phyloP scores from a whole-genome alignment of 2,113 vertebrate species.

The Shinisaurus crocodilurus region DNA sequence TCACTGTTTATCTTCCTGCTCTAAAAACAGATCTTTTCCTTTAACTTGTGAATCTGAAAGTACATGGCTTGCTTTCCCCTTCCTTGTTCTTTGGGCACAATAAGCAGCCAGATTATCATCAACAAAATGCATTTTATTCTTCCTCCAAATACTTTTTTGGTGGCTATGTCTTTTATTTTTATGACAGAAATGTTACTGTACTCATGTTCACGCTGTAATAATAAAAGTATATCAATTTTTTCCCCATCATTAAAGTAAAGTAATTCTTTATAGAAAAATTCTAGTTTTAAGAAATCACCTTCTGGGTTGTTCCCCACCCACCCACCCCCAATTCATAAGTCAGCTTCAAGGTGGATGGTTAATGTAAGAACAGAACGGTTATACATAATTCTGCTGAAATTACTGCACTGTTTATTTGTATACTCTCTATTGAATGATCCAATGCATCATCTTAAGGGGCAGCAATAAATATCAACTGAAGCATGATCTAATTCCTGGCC shows the following conservation, averaged over 20 bases:
- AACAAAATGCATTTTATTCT: neutral
- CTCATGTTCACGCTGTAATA: neutral
- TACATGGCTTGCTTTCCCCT: neutral
- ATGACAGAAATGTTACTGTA: neutral
- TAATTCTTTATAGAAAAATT: slow-evolving; percentile 14
- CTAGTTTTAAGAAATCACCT: slow-evolving; percentile 51
- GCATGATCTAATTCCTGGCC: neutral
- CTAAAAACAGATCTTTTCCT: neutral
- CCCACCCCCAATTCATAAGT: slow-evolving; percentile 20
- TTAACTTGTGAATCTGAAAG: neutral
- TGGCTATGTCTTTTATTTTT: neutral
- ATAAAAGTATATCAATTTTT: neutral
- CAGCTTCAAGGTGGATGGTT: slow-evolving; percentile 44
- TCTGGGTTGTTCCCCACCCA: slow-evolving; percentile 18
- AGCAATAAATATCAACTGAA: neutral
- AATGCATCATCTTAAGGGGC: neutral
- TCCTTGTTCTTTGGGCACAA: neutral
- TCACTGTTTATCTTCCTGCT: neutral
- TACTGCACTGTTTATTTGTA: neutral
- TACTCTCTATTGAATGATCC: slow-evolving; percentile 29
- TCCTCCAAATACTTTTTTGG: neutral
- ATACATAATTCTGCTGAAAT: slow-evolving; percentile 29
- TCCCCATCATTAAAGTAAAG: slow-evolving; percentile 32
- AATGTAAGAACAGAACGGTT: slow-evolving; percentile 28
- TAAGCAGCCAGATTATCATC: neutral